Conservation (phyloP, 2,113 vertebrate species). For the Rafetus swinhoei region DNA sequence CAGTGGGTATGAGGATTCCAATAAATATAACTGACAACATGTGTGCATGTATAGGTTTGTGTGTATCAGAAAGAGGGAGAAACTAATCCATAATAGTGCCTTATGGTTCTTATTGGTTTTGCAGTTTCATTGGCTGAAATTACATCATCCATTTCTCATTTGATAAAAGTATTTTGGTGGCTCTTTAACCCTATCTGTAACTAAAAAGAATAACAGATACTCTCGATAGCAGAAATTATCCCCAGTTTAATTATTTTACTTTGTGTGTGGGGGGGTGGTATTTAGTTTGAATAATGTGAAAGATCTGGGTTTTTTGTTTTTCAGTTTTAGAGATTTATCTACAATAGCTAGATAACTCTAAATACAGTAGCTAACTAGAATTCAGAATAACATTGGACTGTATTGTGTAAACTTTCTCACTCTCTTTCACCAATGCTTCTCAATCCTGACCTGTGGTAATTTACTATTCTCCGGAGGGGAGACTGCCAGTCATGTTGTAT, state of each 20-base stretch:
- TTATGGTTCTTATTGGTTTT: neutral
- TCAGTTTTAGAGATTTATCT: neutral
- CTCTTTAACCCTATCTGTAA: neutral
- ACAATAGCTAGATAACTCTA: neutral
- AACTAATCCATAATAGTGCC: constrained; percentile 37
- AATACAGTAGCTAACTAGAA: neutral
- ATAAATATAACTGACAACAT: constrained; percentile 70
- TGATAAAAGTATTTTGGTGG: neutral
- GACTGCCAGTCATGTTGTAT: neutral
- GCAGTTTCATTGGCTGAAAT: constrained; percentile 60
- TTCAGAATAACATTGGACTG: neutral
- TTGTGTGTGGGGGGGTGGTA: neutral
- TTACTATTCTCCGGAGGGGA: neutral
- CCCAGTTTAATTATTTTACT: neutral
- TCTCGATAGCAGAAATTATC: constrained; percentile 1
- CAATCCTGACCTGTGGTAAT: neutral
- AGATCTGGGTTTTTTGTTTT: neutral
- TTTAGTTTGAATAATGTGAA: constrained; percentile 9
- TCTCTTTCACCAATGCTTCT: neutral
- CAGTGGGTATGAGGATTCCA: constrained; percentile 62
- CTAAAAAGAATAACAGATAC: neutral
- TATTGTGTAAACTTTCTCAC: neutral
- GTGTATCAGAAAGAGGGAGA: neutral
- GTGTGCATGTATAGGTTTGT: constrained; percentile 11
- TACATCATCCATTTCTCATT: neutral